Evolutionary conservation across 1,140 invertebrate species (phyloP).

Genomic region (Zaprionus lachaisei): DNA sequence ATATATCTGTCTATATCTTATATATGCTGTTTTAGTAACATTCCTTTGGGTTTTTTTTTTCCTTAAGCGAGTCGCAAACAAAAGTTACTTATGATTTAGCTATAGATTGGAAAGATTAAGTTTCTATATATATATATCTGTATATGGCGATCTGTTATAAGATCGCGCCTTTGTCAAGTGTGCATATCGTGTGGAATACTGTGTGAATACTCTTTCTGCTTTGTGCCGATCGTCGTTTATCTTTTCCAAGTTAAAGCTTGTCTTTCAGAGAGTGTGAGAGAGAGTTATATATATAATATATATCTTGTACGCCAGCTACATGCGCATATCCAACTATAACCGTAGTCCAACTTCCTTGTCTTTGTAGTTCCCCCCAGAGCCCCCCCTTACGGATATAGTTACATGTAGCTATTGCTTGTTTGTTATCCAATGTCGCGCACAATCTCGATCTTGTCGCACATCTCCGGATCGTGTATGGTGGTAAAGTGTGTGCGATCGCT

Average conservation of each 20-base stretch:
- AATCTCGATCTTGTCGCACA: constrained; percentile 84
- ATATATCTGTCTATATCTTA: constrained; percentile 21
- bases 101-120: constrained; percentile 5
- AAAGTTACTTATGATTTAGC: constrained; percentile 15
- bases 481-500: constrained; percentile 90
- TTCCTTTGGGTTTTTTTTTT: constrained; percentile 18
- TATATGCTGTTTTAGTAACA: constrained; percentile 36
- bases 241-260: constrained; percentile 39
- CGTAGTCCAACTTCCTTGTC: not conserved
- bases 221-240: not conserved
- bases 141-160: not conserved
- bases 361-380: constrained; percentile 51
- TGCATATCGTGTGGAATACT: not conserved
- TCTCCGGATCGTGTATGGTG: constrained; percentile 84
- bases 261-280: not conserved
- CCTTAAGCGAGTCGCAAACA: constrained; percentile 8
- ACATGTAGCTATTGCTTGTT: constrained; percentile 84
- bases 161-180: not conserved
- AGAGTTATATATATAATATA: not conserved
- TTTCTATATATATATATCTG: not conserved
- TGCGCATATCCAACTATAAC: constrained; percentile 22
- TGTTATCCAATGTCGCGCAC: constrained; percentile 84
- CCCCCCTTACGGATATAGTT: constrained; percentile 77
- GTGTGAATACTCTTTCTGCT: not conserved
- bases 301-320: constrained; percentile 34